phyloP scores from a whole-genome alignment of 2,113 vertebrate species.

The Oreocharis arfaki region DNA sequence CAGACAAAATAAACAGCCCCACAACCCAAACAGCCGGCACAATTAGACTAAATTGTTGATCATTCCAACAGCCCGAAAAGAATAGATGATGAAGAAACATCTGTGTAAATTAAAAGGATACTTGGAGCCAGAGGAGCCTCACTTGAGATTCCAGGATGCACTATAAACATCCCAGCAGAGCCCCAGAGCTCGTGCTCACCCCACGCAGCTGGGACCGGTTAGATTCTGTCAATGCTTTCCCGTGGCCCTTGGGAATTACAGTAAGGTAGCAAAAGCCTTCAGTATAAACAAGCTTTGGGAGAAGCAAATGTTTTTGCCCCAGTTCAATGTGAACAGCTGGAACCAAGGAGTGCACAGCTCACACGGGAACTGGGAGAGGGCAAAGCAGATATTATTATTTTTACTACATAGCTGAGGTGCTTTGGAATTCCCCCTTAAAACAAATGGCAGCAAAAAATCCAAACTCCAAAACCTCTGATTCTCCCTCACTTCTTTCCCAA shows the following conservation, averaged over 20 bases:
- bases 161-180: not conserved
- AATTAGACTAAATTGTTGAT: constrained; percentile 73
- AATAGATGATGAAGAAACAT: constrained; percentile 62
- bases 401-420: not conserved
- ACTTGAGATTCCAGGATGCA: constrained; percentile 3
- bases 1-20: constrained; percentile 69
- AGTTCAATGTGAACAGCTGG: not conserved
- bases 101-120: constrained; percentile 54
- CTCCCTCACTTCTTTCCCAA: not conserved
- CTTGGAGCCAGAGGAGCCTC: constrained; percentile 25
- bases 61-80: constrained; percentile 57
- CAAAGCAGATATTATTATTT: not conserved
- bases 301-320: not conserved
- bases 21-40: constrained; percentile 63
- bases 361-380: not conserved
- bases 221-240: not conserved
- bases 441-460: not conserved
- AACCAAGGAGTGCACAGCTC: not conserved
- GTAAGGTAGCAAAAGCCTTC: constrained; percentile 6
- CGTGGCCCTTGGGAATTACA: not conserved
- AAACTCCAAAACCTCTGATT: not conserved
- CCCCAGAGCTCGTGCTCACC: not conserved
- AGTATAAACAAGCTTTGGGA: not conserved
- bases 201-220: constrained; percentile 3
- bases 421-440: constrained; percentile 5